phyloP scores from a whole-genome alignment of 2,797 vertebrate species.

The Gobio occitaniae region DNA sequence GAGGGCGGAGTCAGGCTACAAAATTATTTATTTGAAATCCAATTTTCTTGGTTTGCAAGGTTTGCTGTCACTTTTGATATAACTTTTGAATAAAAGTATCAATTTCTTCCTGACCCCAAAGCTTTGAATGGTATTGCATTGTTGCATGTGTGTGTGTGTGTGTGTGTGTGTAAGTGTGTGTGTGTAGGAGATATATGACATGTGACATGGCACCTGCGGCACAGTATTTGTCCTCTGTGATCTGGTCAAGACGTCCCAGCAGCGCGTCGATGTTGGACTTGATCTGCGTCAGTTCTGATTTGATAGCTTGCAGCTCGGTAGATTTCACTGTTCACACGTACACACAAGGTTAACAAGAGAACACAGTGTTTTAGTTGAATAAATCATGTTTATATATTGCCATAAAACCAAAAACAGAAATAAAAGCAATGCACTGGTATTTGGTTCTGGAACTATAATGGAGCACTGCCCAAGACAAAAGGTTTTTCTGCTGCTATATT shows the following conservation, averaged over 20 bases:
- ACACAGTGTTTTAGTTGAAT: slow-evolving; percentile 9
- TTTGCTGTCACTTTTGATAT: neutral
- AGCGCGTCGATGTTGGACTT: slow-evolving; percentile 93
- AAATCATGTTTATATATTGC: slow-evolving; percentile 4
- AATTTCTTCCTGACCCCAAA: neutral
- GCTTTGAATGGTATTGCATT: neutral
- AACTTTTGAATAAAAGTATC: neutral
- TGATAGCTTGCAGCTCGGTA: slow-evolving; percentile 90
- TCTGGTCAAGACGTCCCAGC: slow-evolving; percentile 91
- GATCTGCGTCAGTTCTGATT: slow-evolving; percentile 92
- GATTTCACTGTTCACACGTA: slow-evolving; percentile 79
- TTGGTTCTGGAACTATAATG: neutral
- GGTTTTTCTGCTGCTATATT: neutral
- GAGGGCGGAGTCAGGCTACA: too few relatives aligned
- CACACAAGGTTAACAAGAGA: slow-evolving; percentile 1
- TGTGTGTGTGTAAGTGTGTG: neutral
- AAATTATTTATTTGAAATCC: neutral
- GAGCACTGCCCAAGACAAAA: neutral
- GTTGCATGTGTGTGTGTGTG: neutral
- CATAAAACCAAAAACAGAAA: slow-evolving; percentile 33
- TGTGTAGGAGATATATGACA: neutral
- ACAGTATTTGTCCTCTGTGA: slow-evolving; percentile 87
- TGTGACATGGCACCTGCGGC: slow-evolving; percentile 78
- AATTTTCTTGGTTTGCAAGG: neutral
- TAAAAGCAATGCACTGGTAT: neutral